A percentile compares a stretch with the other conserved stretches of the same genome.
phyloP scores from a whole-genome alignment of 2,888 invertebrate genomes.

The Coremacera marginata region DNA sequence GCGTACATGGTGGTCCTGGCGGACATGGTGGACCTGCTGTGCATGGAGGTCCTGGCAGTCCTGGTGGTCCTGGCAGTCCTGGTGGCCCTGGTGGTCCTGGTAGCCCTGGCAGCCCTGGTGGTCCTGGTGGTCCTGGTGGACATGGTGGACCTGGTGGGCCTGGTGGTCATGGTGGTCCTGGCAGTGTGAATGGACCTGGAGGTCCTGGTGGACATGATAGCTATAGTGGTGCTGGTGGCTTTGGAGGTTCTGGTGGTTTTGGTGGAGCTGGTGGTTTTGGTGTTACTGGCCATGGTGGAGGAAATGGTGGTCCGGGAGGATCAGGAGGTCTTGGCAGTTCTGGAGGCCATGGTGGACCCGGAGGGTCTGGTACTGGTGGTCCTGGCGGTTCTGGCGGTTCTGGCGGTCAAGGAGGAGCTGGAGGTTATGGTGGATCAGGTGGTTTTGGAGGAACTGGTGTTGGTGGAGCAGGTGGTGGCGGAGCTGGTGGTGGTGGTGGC shows the following conservation, averaged over 20 bases:
- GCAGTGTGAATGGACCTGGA: conserved; percentile 18
- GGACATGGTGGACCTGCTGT: conserved; percentile 13
- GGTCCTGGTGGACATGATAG: conserved; percentile 38
- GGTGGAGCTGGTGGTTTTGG: conserved; percentile 32
- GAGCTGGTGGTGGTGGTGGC: conserved; percentile 30
- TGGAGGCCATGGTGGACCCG: conserved; percentile 72
- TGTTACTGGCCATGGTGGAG: conserved; percentile 40
- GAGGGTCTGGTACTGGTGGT: conserved; percentile 61
- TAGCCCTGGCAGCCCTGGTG: conserved; percentile 30
- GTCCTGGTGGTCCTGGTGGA: conserved; percentile 27
- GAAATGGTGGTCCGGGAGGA: conserved; percentile 24
- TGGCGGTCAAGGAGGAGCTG: conserved; percentile 25
- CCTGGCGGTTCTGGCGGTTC: conserved; percentile 33
- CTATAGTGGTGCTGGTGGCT: conserved; percentile 30
- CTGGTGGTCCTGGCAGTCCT: conserved; percentile 18
- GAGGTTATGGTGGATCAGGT: conserved; percentile 56
- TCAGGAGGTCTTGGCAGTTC: conserved; percentile 12
- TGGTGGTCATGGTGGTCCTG: conserved; percentile 32
- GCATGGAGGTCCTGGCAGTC: conserved; percentile 16
- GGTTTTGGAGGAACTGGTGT: conserved; percentile 76
- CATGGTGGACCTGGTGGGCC: conserved; percentile 31
- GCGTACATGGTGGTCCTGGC: conserved; percentile 23
- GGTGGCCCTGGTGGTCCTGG: conserved; percentile 35
- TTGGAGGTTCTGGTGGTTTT: conserved; percentile 35
- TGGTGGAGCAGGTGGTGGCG: conserved; percentile 23